phyloP scores from a whole-genome alignment of 2,888 invertebrate species.

The Mycalesis mineus region DNA sequence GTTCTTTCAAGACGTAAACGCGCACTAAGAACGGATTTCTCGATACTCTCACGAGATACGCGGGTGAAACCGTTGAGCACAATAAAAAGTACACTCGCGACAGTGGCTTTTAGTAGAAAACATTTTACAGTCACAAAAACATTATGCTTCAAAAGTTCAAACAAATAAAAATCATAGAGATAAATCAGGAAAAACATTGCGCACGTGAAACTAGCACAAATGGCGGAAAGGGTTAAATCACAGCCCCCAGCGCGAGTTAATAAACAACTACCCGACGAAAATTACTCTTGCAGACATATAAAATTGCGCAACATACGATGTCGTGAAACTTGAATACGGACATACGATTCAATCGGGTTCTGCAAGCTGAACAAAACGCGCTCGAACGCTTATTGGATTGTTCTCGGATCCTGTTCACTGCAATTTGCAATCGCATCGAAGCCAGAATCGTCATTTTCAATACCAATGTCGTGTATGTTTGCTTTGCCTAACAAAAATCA shows the following conservation, averaged over 20 bases:
- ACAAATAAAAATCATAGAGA: constrained; percentile 4
- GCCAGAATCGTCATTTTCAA: constrained; percentile 26
- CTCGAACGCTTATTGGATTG: constrained; percentile 34
- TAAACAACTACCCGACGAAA: constrained; percentile 26
- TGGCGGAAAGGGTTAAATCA: constrained; percentile 23
- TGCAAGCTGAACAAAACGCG: constrained; percentile 30
- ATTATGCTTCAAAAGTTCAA: not conserved
- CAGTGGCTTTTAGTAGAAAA: not conserved
- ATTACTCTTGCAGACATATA: constrained; percentile 26
- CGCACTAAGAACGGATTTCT: no score
- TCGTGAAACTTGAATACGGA: constrained; percentile 31
- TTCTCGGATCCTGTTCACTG: constrained; percentile 31
- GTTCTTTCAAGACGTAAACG: no score
- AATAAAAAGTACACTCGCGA: no score
- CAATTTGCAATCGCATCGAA: constrained; percentile 25
- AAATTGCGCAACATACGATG: constrained; percentile 27
- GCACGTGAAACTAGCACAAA: constrained; percentile 12
- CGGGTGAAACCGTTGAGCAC: no score
- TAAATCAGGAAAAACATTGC: constrained; percentile 10
- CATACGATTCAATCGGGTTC: constrained; percentile 31
- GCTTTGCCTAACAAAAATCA: constrained; percentile 6
- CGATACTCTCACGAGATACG: no score
- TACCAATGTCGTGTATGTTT: constrained; percentile 16
- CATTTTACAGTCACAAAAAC: not conserved
- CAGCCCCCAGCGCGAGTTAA: constrained; percentile 22